phyloP scores from a whole-genome alignment of 1,140 invertebrate genomes.

The Homarus americanus region DNA sequence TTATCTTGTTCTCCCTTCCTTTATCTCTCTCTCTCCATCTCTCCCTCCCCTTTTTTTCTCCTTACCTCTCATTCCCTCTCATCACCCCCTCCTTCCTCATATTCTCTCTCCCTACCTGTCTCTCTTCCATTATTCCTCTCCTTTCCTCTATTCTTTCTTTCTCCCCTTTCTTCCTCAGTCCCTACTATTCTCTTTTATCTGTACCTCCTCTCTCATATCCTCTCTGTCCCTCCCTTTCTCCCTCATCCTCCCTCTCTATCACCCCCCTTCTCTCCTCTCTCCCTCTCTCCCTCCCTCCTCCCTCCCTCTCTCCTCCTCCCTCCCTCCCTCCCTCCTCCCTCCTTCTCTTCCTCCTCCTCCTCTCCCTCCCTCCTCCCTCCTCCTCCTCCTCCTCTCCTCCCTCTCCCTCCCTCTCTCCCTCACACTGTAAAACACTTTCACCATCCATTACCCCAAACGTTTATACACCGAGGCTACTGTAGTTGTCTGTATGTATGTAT shows the following conservation, averaged over 20 bases:
- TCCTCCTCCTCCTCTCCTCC: too few species aligned
- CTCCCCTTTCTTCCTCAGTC: not conserved
- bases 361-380: not conserved
- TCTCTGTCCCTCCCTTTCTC: conserved; percentile 14
- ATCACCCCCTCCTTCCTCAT: not conserved
- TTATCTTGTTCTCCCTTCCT: not conserved
- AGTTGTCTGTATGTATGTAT: too few species aligned
- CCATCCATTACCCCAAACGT: too few species aligned
- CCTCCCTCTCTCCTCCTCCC: conserved; percentile 1
- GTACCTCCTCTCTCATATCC: not conserved
- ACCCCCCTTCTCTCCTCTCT: not conserved
- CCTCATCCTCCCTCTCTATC: not conserved
- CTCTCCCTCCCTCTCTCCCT: not conserved
- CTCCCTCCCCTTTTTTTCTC: not conserved
- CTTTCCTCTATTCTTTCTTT: not conserved
- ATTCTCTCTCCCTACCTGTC: not conserved
- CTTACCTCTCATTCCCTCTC: not conserved
- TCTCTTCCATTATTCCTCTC: not conserved
- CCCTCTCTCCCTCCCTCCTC: not conserved
- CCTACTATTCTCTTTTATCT: too few species aligned
- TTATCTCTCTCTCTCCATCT: not conserved
- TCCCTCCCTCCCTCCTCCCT: not conserved
- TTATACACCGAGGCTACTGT: too few species aligned
- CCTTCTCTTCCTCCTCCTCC: not conserved
- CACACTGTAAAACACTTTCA: too few species aligned